Evolutionary conservation across 2,888 invertebrate species (phyloP), one percentile per base, ranked within the genome.

Genomic region (Chaitophorus viminalis): DNA sequence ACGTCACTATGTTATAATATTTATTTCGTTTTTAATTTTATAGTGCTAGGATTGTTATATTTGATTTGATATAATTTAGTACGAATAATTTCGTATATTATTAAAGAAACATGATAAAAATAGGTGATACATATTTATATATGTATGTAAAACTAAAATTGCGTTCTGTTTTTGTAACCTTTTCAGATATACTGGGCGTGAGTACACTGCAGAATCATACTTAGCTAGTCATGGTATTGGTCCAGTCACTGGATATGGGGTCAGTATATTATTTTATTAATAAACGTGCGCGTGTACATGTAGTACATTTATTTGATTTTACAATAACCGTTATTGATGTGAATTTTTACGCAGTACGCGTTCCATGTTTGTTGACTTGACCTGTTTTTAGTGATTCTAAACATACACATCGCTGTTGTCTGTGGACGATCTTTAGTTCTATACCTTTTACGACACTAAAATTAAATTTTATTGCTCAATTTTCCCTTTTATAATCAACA

Each of bases 211-310:
- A 90, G 98, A 98, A 93, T 97, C 98, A 89, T 98, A 98, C 93
- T 93, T 98, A 91, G 97, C 92, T 90, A 89, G 96, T 90, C 98
- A 98, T 93, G 95, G 97, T 90, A 98, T 98, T 92, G 98, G 98
- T 91, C 98, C 98, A 90, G 96, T 98, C 91, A 96, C 98, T 90
- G 98, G 98, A 91, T 98, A 98, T 92, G 98, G 98, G 94, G 98
- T 98, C 94, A 95, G 94, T 92, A 90, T 91, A 90, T 91, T 60
- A 88, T 88, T 89, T 90, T 90, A 29, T n/a, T 68, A 29, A 29
- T n/a, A n/a, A 54, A 68, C 29, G 29, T 65, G 9, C 65, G 3
- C 18, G 33, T 60, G 11, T 54, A 25, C 14, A 29, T 81, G 39
- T 82, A n/a, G 21, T n/a, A 82, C 25, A 68, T 11, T 25, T 68